Base-by-base conservation (phyloP, 1,140 invertebrate genomes). In the Manduca sexta region DNA sequence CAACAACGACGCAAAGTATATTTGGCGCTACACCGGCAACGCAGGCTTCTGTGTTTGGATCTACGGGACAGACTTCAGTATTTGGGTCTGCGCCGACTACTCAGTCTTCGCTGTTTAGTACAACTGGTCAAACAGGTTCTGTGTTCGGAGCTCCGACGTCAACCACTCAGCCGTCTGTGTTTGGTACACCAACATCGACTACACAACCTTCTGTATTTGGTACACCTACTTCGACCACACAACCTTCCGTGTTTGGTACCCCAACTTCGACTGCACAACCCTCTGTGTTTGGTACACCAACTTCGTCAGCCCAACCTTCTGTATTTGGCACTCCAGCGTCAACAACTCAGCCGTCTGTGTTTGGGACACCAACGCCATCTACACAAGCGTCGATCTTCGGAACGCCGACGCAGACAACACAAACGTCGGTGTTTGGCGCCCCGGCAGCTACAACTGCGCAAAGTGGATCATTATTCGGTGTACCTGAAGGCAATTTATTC, bases 401-500 rank as follows among this genome's bases (percentile, higher is more conserved):
- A 0, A 37, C 62, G 0, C 51, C 64, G 3, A 49, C 52, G 4
- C 12, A 26, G 11, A 56, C 69, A 14, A 56, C 62, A 10, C 64
- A 57, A 49, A 12, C 52, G 2, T 64, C 66, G 2, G 34, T 69
- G 2, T 73, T 73, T 33, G 69, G 69, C 10, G 30, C 62, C 4
- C 41, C 59, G 3, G 35, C 56, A 1, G 33, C 66, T 6, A 66
- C 68, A 4, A 62, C 64, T 0, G 44, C 69, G 5, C 65, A 69
- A 40, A 60, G 64, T 42, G 56, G 63, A 3, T 78, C 78, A 4
- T 43, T 73, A 15, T 82, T 82, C 45, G 74, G 75, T 2, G 65
- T 62, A 0, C 60, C 49, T 5, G 75, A 74, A 43, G 43, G 60
- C 1, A 76, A 70, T 54, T 49, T 82, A 47, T 82, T 80, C 43